phyloP scores from a whole-genome alignment of 2,888 invertebrate genomes.

The Argyresthia goedartella region DNA sequence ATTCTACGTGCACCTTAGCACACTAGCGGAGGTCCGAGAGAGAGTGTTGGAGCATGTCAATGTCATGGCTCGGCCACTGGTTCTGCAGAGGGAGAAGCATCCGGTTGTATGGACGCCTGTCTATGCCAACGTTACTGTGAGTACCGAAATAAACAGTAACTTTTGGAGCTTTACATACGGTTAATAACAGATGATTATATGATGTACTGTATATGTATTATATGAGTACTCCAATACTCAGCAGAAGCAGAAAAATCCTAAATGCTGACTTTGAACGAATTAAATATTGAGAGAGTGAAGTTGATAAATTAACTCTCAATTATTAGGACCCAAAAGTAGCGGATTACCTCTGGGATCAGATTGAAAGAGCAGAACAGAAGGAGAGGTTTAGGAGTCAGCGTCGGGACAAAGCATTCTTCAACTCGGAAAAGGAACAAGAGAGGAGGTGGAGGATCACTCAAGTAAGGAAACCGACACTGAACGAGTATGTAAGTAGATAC shows the following conservation, averaged over 20 bases:
- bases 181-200: too few species aligned
- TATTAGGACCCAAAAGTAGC: constrained; percentile 88
- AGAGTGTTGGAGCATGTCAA: constrained; percentile 97
- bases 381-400: constrained; percentile 79
- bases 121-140: constrained; percentile 91
- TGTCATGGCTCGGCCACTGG: constrained; percentile 96
- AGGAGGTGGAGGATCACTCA: constrained; percentile 67
- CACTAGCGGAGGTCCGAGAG: constrained; percentile 97
- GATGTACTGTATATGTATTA: too few species aligned
- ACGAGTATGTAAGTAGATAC: too few species aligned
- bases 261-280: too few species aligned
- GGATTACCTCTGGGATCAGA: constrained; percentile 90
- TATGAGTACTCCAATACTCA: too few species aligned
- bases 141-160: constrained; percentile 18
- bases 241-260: too few species aligned
- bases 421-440: constrained; percentile 75
- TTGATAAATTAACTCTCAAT: neutral
- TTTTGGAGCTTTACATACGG: too few species aligned
- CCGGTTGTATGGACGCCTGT: constrained; percentile 98
- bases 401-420: constrained; percentile 69
- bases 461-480: constrained; percentile 19
- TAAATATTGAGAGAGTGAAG: too few species aligned
- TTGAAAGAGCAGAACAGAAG: constrained; percentile 84
- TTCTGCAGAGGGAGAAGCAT: constrained; percentile 84
- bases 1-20: constrained; percentile 96